These are phyloP conservation scores for Macroramphosus scolopax DNA, from an alignment of 2,797 vertebrate genomes.

Conservation along the genomic window DNA sequence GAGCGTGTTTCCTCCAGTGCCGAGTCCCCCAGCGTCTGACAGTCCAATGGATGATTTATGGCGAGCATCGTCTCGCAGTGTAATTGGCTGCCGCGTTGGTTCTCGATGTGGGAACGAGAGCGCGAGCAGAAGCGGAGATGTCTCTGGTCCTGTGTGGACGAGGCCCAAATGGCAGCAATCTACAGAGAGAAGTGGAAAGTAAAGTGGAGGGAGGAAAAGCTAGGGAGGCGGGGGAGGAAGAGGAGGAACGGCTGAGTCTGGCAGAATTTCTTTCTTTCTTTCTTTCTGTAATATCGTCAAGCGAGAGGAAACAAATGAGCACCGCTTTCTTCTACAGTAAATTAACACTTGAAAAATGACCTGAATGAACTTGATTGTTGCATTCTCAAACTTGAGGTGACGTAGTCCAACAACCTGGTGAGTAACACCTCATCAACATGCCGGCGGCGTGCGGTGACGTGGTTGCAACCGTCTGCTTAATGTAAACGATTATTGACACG, in stretches of 20 bases:
- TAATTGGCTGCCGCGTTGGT: conserved; percentile 76
- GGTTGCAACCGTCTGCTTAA: neutral
- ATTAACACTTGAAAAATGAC: too few relatives aligned
- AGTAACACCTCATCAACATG: conserved; percentile 45
- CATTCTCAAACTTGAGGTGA: conserved; percentile 4
- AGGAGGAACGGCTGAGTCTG: neutral
- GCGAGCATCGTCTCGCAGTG: conserved; percentile 59
- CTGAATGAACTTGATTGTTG: neutral
- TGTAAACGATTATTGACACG: conserved; percentile 25
- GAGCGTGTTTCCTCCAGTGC: conserved; percentile 49
- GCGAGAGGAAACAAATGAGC: too few relatives aligned
- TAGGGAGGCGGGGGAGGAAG: neutral
- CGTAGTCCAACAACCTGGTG: conserved; percentile 24
- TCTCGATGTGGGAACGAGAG: conserved; percentile 49
- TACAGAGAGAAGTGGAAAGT: conserved; percentile 21
- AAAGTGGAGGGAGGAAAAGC: conserved; percentile 2
- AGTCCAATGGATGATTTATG: conserved; percentile 76
- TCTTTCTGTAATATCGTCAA: too few relatives aligned
- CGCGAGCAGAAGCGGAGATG: conserved; percentile 36
- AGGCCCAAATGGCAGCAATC: conserved; percentile 33
- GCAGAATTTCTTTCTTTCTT: neutral
- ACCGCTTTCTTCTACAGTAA: too few relatives aligned
- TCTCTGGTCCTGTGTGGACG: conserved; percentile 42
- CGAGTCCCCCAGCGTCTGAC: conserved; percentile 66
- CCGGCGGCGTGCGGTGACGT: conserved; percentile 14